Evolutionary conservation across 2,888 invertebrate genomes (phyloP).

Genomic region (Orthosia gothica): DNA sequence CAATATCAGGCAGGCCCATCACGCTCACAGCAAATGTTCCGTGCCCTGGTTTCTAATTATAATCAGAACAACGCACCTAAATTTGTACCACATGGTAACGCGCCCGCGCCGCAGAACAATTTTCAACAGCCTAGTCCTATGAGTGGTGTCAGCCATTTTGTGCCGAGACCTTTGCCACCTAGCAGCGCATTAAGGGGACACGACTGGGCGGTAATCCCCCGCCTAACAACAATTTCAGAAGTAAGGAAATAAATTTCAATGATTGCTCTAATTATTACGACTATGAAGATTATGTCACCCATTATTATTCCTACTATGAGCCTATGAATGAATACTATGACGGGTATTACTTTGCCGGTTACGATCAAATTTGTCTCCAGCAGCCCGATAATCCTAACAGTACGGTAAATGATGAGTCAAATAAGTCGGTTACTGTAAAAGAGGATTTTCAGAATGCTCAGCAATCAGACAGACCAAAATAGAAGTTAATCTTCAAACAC

Average conservation of each 20-base stretch:
- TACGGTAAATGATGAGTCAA: no score
- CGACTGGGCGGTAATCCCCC: neutral
- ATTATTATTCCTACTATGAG: no score
- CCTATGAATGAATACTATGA: neutral
- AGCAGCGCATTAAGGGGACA: neutral
- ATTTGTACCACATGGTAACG: neutral
- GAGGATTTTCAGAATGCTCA: no score
- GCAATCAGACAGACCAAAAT: no score
- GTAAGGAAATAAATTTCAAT: neutral
- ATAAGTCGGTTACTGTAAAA: no score
- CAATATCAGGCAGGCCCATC: neutral
- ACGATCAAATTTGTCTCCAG: neutral
- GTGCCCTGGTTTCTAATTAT: neutral
- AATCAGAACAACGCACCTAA: constrained; percentile 1
- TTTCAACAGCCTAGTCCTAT: no score
- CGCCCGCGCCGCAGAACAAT: no score
- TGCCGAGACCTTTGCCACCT: no score
- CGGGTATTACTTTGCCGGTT: neutral
- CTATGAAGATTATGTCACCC: no score
- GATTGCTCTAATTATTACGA: neutral
- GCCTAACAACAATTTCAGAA: neutral
- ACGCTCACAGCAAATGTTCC: neutral
- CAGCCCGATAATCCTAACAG: no score
- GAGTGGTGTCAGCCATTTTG: no score
- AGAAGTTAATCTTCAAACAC: neutral